A percentile compares a stretch with the other conserved stretches of the same genome.
These are phyloP conservation scores for Acanthiza pusilla DNA, from an alignment of 2,797 vertebrate genomes.

Conservation along the genomic window DNA sequence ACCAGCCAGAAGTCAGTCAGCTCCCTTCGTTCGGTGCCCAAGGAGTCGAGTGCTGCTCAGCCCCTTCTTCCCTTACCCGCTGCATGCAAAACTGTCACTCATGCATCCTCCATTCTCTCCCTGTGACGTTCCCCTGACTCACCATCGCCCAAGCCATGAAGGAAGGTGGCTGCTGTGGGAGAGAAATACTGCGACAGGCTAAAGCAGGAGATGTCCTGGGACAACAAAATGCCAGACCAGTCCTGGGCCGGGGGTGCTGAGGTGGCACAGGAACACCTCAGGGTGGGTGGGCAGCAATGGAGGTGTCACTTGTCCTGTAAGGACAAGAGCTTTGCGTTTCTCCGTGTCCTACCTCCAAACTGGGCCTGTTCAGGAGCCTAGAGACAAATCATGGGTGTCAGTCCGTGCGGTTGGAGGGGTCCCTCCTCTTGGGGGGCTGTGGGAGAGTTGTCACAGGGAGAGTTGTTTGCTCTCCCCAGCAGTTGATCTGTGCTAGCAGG, in stretches of 20 bases:
- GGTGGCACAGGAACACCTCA: not conserved
- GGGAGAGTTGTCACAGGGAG: not conserved
- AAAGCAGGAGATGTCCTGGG: not conserved
- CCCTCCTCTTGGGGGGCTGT: not conserved
- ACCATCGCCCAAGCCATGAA: not conserved
- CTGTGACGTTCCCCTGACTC: not conserved
- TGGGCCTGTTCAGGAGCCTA: not conserved
- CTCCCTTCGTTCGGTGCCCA: not conserved
- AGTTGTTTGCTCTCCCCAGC: not conserved
- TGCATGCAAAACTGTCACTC: conserved; percentile 33
- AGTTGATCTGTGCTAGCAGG: not conserved
- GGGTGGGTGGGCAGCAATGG: not conserved
- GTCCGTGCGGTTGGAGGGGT: not conserved
- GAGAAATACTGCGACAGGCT: not conserved
- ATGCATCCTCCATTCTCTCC: conserved; percentile 28
- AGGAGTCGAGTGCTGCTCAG: conserved; percentile 3
- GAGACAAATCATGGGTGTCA: not conserved
- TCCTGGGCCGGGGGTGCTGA: not conserved
- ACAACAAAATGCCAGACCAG: not conserved
- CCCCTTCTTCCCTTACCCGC: conserved; percentile 31
- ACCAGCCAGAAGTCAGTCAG: conserved; percentile 13
- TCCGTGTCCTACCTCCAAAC: not conserved
- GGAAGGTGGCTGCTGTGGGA: conserved; percentile 27
- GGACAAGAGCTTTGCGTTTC: not conserved
- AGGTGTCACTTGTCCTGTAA: not conserved